Base-by-base conservation (phyloP, 2,113 vertebrate species). In the Vulpes lagopus region DNA sequence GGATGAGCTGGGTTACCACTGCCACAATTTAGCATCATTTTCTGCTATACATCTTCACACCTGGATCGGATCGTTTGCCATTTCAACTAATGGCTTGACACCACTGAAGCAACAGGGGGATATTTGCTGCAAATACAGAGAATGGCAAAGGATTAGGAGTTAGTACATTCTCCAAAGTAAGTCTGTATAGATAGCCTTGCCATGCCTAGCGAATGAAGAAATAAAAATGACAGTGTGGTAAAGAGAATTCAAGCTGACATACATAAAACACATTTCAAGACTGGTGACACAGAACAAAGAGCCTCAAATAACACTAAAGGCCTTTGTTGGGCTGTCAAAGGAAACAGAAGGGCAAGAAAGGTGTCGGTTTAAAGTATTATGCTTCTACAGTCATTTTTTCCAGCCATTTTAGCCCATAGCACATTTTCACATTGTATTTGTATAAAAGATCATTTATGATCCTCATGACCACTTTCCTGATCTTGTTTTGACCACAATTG, bases 91-190 rank as follows among this genome's bases (percentile, higher is more conserved):
- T 55, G 57, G 16, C 32, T 78, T 96, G 83, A 78, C 57, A 89
- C 60, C 30, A 53, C 1, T 55, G n/a, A 92, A 83, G 65, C 16
- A 92, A 65, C 27, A 79, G 25, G 71, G 64, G 27, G 17, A 27
- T 43, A 59, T 83, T 71, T 78, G 51, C 82, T 73, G 16, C 35
- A 95, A 94, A 97, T 35, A 95, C 25, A 35, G 59, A 69, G 87
- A 91, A 78, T 9, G 38, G 67, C 20, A 73, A 64, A 69, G n/a
- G 49, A 55, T 79, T 43, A 65, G 35, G 38, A 85, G 35, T 95
- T 62, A 51, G 62, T 74, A 17, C 60, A 62, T 64, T 82, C 23
- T 91, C 76, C 57, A 43, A 60, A 67, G 49, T 12, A 60, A 90
- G 32, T 53, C 71, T 76, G 32, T 80, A 15, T 71, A 60, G 73